A percentile compares a stretch with the other conserved stretches of the same genome.
Evolutionary conservation across 2,888 invertebrate genomes (phyloP).

Genomic region (Thereva nobilitata): DNA sequence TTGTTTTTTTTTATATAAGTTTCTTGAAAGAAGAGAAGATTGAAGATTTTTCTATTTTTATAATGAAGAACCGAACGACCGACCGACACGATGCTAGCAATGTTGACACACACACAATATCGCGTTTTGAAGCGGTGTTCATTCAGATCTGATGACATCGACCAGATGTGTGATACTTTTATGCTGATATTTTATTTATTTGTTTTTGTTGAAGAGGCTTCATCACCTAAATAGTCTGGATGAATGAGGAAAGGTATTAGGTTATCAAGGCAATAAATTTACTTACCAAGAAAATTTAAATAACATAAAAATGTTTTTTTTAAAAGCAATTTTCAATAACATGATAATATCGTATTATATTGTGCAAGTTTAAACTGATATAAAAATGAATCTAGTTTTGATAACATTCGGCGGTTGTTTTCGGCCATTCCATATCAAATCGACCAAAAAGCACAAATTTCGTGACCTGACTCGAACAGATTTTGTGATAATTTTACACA

Average conservation of each 20-base stretch:
- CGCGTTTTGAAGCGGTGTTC: constrained; percentile 25
- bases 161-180: not conserved
- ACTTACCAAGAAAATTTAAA: constrained; percentile 9
- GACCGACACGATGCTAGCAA: constrained; percentile 2
- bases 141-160: constrained; percentile 10
- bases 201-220: constrained; percentile 16
- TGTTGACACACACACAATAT: constrained; percentile 1
- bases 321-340: constrained; percentile 5
- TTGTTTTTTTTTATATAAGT: no score
- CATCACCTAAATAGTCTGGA: constrained; percentile 21
- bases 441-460: no score
- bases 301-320: not conserved
- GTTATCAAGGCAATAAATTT: constrained; percentile 13
- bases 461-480: no score
- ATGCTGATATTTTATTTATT: not conserved
- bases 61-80: not conserved
- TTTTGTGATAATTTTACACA: no score
- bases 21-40: no score
- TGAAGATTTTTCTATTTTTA: no score
- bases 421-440: no score
- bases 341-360: no score
- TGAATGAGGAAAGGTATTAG: constrained; percentile 23
- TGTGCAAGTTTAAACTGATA: no score
- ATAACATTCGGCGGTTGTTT: no score
- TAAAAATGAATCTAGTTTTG: no score